phyloP scores from a whole-genome alignment of 2,888 invertebrate species.

The Octonoba sinensis region DNA sequence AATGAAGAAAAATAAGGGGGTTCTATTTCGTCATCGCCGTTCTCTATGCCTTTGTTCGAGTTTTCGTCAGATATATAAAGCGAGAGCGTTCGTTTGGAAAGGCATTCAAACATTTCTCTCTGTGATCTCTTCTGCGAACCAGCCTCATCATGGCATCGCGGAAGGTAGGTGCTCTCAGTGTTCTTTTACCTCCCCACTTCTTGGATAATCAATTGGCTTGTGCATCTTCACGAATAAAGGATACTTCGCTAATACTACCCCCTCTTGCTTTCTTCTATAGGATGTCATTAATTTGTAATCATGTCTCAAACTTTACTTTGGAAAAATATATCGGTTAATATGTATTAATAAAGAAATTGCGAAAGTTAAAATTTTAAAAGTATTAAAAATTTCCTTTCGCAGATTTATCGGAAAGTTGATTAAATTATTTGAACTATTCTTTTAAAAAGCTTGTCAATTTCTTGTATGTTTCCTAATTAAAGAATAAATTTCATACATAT shows the following conservation, averaged over 20 bases:
- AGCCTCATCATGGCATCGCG: constrained; percentile 52
- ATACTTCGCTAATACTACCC: constrained; percentile 2
- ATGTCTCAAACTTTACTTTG: no score
- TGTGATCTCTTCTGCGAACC: constrained; percentile 45
- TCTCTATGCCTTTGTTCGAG: constrained; percentile 26
- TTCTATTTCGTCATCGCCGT: constrained; percentile 19
- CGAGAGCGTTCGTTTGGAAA: no score
- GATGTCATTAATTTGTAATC: no score
- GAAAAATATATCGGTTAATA: no score
- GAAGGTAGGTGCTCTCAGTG: constrained; percentile 50
- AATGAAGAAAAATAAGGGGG: constrained; percentile 10
- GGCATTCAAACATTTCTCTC: constrained; percentile 38
- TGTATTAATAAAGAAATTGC: no score
- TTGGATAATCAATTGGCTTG: background rate
- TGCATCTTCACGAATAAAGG: constrained; percentile 2
- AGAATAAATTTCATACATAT: no score
- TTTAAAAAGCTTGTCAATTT: no score
- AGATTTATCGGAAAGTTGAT: no score
- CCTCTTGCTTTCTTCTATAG: background rate
- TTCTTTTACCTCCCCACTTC: background rate
- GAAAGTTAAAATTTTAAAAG: no score
- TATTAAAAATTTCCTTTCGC: no score
- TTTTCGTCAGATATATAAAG: constrained; percentile 3
- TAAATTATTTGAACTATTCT: no score
- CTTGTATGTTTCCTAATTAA: no score